Percentiles rank a stretch among this genome's conserved stretches.
Conservation (phyloP, 2,888 invertebrate genomes). For the Andrena bucephala region DNA sequence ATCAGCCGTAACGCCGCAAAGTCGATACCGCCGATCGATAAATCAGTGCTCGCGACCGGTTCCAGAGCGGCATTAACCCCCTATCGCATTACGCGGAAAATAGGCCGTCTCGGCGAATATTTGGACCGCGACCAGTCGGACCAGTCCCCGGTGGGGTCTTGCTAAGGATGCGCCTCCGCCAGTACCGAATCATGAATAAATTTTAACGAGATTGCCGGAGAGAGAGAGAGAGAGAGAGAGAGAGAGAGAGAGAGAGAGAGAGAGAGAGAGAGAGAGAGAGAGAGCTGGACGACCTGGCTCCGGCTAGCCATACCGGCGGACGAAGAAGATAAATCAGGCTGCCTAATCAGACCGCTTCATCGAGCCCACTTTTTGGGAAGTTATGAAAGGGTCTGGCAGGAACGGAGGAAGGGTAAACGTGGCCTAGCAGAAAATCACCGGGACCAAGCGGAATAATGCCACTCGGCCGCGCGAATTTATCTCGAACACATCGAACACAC, state of each 20-base stretch:
- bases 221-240: constrained; percentile 36
- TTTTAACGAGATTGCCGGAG: constrained; percentile 77
- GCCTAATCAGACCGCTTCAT: constrained; percentile 80
- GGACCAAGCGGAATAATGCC: constrained; percentile 42
- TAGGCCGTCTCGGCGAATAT: constrained; percentile 70
- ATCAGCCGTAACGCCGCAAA: constrained; percentile 65
- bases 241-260: constrained; percentile 10
- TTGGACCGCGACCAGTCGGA: constrained; percentile 73
- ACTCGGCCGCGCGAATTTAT: constrained; percentile 13
- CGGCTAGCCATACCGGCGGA: constrained; percentile 39
- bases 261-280: constrained; percentile 23
- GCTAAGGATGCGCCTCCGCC: constrained; percentile 59
- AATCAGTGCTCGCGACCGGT: constrained; percentile 69
- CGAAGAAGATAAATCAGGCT: constrained; percentile 76
- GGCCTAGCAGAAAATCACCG: constrained; percentile 31
- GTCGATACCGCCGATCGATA: constrained; percentile 72
- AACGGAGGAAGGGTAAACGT: constrained; percentile 21
- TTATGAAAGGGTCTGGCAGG: constrained; percentile 66
- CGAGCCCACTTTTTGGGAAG: constrained; percentile 77
- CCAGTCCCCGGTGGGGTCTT: constrained; percentile 67
- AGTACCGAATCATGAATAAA: constrained; percentile 79
- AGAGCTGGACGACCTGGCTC: neutral
- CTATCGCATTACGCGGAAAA: constrained; percentile 74
- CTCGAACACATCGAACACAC: neutral
- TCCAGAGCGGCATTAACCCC: constrained; percentile 68